Base-by-base conservation (phyloP, 2,113 vertebrate genomes). In the Lutjanus erythropterus region DNA sequence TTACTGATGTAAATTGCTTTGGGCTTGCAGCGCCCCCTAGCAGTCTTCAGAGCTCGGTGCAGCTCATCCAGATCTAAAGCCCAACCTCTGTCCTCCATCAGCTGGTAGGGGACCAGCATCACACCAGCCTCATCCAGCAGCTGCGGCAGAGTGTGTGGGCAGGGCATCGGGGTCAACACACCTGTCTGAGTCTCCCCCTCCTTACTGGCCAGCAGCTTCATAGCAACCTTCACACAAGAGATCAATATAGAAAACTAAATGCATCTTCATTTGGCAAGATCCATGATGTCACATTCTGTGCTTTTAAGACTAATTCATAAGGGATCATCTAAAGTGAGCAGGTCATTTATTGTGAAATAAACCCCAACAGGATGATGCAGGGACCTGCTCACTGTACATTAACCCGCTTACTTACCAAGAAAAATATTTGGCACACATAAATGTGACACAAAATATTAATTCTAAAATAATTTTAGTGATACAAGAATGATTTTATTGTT, bases 1-100 rank as follows among this genome's bases (percentile, higher is more conserved):
- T 95, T 95, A 67, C 93, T 91, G 83, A 95, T 84, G 42, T 92
- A 95, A 67, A 95, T 78, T 3, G 92, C 92, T 85, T 79, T 91
- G 25, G 94, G 93, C 50, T 66, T 29, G 31, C 92, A 94, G 74
- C 53, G 50, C 33, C 29, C 78, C 23, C 85, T 82, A 1, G 78
- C 56, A 0, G 67, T 12, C 16, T n/a, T 33, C 11, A 95, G 39
- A 27, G 84, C 89, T 49, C 27, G 27, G 4, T 68, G 83, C 50
- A 95, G 74, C 77, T 90, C 86, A 0, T 72, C 82, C 55, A 76
- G 59, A 8, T 92, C 87, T 9, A 94, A 16, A 2, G 84, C 81
- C 94, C 95, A 95, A 23, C 92, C 89, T 5, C 15, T 25, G 55
- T 80, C 85, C 55, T 95, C 92, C 19, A 41, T 73, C 79, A 95